These are phyloP conservation scores for Eudemis profundana DNA, from an alignment of 2,888 invertebrate genomes.

Conservation along the genomic window DNA sequence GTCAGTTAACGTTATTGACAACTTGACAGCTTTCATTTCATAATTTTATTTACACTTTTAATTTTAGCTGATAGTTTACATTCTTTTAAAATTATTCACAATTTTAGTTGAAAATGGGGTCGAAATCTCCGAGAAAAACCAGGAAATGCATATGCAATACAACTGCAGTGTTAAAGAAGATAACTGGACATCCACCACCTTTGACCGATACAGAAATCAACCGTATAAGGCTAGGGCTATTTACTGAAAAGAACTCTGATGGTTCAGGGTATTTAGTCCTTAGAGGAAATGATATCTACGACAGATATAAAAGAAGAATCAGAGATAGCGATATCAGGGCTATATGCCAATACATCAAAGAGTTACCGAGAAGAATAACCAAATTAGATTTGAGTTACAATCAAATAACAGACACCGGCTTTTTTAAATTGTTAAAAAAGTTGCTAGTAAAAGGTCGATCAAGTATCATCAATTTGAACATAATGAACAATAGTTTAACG, in stretches of 20 bases:
- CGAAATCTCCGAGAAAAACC: slow-evolving; percentile 44
- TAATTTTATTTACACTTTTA: slow-evolving; percentile 15
- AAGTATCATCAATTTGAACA: slow-evolving; percentile 80
- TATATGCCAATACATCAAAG: slow-evolving; percentile 76
- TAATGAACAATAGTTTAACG: slow-evolving; percentile 84
- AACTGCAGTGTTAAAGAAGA: slow-evolving; percentile 57
- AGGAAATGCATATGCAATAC: slow-evolving; percentile 69
- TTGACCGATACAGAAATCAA: slow-evolving; percentile 61
- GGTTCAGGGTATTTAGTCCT: slow-evolving; percentile 81
- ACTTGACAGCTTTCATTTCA: slow-evolving; percentile 13
- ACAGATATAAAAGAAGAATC: slow-evolving; percentile 75
- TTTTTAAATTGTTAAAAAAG: slow-evolving; percentile 72
- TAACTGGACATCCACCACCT: slow-evolving; percentile 57
- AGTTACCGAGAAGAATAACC: slow-evolving; percentile 73
- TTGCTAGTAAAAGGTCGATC: slow-evolving; percentile 75
- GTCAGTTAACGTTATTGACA: no score
- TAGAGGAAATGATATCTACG: slow-evolving; percentile 79
- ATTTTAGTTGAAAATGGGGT: slow-evolving; percentile 10
- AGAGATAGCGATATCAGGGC: slow-evolving; percentile 77
- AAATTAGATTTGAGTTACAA: slow-evolving; percentile 85
- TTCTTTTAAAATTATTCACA: not conserved
- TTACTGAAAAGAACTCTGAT: slow-evolving; percentile 83
- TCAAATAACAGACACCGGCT: slow-evolving; percentile 80
- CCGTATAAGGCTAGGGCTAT: slow-evolving; percentile 66
- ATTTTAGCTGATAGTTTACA: slow-evolving; percentile 10